Conservation (phyloP, 2,797 vertebrate genomes). For the Pampus argenteus region DNA sequence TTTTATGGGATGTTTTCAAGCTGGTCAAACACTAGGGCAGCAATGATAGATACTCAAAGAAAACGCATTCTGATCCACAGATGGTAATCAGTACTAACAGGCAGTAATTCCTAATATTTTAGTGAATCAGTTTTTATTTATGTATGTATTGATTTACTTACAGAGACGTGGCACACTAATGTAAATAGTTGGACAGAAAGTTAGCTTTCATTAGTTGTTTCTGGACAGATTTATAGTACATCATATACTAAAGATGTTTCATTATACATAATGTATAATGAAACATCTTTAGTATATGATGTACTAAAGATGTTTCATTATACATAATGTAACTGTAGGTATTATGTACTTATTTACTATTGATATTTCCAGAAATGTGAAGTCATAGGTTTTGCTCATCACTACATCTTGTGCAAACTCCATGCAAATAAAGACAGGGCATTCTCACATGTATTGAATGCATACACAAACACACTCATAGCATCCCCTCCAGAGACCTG, state of each 20-base stretch:
- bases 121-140: neutral
- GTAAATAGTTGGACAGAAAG: neutral
- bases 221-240: neutral
- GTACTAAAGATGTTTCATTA: neutral
- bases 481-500: constrained; percentile 30
- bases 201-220: neutral
- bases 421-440: neutral
- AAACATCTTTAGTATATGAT: constrained; percentile 3
- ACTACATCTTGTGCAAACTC: neutral
- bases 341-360: neutral
- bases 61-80: neutral
- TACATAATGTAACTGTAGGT: neutral
- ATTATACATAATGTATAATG: too few species aligned
- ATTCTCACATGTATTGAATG: constrained; percentile 3
- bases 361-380: neutral
- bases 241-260: neutral
- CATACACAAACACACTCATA: constrained; percentile 35
- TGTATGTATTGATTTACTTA: neutral
- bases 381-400: neutral
- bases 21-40: neutral
- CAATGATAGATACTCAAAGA: neutral
- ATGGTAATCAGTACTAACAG: neutral
- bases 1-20: neutral
- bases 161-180: neutral
- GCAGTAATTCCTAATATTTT: too few species aligned